Evolutionary conservation across 2,888 invertebrate species (phyloP).

Genomic region (Tipula helvola): DNA sequence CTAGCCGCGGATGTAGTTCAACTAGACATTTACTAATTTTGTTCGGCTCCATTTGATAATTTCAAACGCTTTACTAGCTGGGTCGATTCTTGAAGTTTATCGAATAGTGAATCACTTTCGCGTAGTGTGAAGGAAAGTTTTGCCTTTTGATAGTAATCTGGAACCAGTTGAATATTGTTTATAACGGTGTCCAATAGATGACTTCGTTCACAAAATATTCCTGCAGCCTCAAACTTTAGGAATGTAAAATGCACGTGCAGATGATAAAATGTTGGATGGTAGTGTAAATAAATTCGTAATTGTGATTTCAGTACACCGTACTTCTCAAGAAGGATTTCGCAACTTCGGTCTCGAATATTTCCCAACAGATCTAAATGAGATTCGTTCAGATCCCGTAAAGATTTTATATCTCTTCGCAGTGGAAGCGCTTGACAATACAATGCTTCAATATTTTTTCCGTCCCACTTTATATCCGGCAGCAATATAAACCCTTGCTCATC

Average conservation of each 20-base stretch:
- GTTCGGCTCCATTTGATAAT: not conserved
- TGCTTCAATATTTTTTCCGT: slow-evolving; percentile 59
- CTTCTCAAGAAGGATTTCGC: slow-evolving; percentile 61
- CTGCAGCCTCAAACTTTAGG: slow-evolving; percentile 64
- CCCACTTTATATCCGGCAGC: slow-evolving; percentile 94
- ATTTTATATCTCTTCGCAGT: slow-evolving; percentile 59
- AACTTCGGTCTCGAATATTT: slow-evolving; percentile 65
- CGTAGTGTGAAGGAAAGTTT: slow-evolving; percentile 68
- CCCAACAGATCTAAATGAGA: slow-evolving; percentile 69
- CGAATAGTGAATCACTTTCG: slow-evolving; percentile 61
- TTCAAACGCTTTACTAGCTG: not conserved
- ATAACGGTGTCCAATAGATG: slow-evolving; percentile 84
- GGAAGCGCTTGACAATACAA: slow-evolving; percentile 78
- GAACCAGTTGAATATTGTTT: slow-evolving; percentile 68
- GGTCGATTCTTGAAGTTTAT: slow-evolving; percentile 40
- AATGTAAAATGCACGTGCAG: slow-evolving; percentile 88
- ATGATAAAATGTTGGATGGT: slow-evolving; percentile 95
- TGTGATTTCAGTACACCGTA: slow-evolving; percentile 58
- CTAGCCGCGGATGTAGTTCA: slow-evolving; percentile 12
- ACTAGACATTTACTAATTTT: slow-evolving; percentile 6
- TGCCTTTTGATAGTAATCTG: slow-evolving; percentile 73
- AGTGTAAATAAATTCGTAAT: slow-evolving; percentile 79
- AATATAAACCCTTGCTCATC: slow-evolving; percentile 74
- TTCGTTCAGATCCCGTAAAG: slow-evolving; percentile 67
- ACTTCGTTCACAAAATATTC: slow-evolving; percentile 72